These are phyloP conservation scores for Thysanoteuthis rhombus DNA, from an alignment of 2,888 invertebrate species.

Conservation along the genomic window DNA sequence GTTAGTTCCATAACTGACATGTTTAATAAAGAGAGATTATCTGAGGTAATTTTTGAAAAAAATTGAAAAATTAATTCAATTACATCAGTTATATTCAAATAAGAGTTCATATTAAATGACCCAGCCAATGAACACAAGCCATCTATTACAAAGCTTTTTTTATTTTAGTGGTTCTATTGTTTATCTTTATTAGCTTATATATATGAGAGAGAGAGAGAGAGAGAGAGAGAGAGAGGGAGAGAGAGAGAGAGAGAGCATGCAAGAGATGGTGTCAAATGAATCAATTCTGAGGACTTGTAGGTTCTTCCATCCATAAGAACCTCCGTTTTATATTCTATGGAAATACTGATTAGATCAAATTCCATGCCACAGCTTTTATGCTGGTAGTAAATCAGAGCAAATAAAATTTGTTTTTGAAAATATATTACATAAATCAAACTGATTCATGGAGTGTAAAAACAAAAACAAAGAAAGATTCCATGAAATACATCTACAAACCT, in stretches of 20 bases:
- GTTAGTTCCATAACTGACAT: no score
- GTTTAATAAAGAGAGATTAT: no score
- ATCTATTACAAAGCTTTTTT: no score
- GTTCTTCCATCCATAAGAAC: background rate
- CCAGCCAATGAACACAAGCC: no score
- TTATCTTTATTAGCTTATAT: no score
- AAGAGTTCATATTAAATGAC: no score
- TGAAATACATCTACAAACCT: background rate
- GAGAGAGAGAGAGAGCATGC: background rate
- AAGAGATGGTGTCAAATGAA: background rate
- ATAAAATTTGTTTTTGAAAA: conserved; percentile 12
- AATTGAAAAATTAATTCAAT: no score
- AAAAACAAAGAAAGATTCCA: background rate
- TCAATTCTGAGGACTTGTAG: background rate
- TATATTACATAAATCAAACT: background rate
- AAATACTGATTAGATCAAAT: background rate
- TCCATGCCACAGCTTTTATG: background rate
- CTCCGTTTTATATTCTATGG: background rate
- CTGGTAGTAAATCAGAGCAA: background rate
- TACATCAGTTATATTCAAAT: no score
- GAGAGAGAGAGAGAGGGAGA: background rate
- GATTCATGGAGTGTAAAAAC: background rate
- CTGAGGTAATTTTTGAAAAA: no score
- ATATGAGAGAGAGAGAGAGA: background rate
- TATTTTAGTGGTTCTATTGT: no score